Evolutionary conservation across 2,797 vertebrate species (phyloP), one percentile per base, ranked within the genome.

Genomic region (Sternotherus odoratus): DNA sequence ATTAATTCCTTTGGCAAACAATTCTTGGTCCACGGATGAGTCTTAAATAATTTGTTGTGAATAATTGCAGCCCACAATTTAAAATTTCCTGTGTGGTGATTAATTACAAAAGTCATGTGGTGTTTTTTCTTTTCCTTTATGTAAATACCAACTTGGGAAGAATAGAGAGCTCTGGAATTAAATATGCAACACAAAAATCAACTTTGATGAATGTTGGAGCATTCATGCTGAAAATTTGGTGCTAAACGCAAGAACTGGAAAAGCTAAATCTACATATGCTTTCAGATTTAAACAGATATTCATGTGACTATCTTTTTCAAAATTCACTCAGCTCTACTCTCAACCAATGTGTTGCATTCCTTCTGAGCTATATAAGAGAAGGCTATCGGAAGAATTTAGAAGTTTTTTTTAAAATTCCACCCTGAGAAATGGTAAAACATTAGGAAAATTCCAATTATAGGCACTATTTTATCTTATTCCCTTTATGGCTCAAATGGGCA

Each of bases 31-130:
- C 15, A 75, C 66, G 21, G 46, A 8, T 60, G 63, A 87, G 77
- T 89, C 39, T 48, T 81, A 39, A 94, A 87, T 90, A 89, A 93
- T 86, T 93, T 84, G 5, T 1, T 85, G 43, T 85, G 49, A 88
- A 83, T 88, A 66, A 86, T 49, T 82, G 5, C 26, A 84, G 5
- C 12, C 48, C 89, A 91, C 88, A 86, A 75, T 91, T 93, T 83
- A 92, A 72, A 72, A 74, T 36, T 74, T 63, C 83, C 26, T 1
- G 0, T 9, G 8, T 19, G 16, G 74, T 84, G 83, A 74, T 13
- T 77, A 88, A 36, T 28, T 0, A 0, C 8, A 33, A 56, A 43
- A 88, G 85, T 88, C 85, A 79, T 57, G 30, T 53, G 82, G 10
- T 69, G 75, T 39, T 49, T 33, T 79, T 77, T 89, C 21, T 2